Base-by-base conservation (phyloP, 2,113 vertebrate species). In the Holacanthus passer region DNA sequence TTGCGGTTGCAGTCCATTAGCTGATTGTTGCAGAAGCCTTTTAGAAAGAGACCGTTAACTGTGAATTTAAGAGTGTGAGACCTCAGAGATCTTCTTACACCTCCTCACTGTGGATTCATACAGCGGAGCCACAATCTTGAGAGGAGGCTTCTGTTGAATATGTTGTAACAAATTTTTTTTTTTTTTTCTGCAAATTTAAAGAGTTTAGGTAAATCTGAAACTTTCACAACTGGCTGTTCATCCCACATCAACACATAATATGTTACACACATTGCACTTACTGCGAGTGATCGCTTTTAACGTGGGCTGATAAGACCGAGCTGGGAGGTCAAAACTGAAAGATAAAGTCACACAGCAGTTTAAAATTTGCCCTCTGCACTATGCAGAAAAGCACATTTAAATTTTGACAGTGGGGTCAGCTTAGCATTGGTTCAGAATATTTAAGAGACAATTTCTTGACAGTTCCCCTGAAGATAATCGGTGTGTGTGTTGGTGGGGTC, bases 1-100 rank as follows among this genome's bases (percentile, higher is more conserved):
- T n/a, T 75, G 66, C 45, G 63, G 83, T 55, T 89, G 83, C 31
- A 41, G 69, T 84, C 83, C 87, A 90, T 92, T 86, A 90, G 84
- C 56, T 86, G 90, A 92, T 90, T 91, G 79, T 69, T 59, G 31
- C 24, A 29, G 67, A 76, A 50, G 63, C 74, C 73, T 79, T 88
- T 87, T 41, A 64, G 66, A 59, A 45, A 60, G 43, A 81, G 48
- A 27, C 43, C 27, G 65, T 67, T 85, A 72, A 79, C 63, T 73
- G 77, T 73, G 64, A 70, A 81, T 87, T 73, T 73, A 74, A 59
- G 58, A 43, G 75, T 76, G 45, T n/a, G 84, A 79, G 74, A 83
- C 78, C 79, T 79, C 66, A 19, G 81, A 48, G 68, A 70, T 89
- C 81, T 16, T 29, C 73, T 83, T 81, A 67, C 77, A 79, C 45